Percentiles rank a stretch among this genome's conserved stretches.
Evolutionary conservation across 2,797 vertebrate genomes (phyloP).

Genomic region (Acropternis orthonyx): DNA sequence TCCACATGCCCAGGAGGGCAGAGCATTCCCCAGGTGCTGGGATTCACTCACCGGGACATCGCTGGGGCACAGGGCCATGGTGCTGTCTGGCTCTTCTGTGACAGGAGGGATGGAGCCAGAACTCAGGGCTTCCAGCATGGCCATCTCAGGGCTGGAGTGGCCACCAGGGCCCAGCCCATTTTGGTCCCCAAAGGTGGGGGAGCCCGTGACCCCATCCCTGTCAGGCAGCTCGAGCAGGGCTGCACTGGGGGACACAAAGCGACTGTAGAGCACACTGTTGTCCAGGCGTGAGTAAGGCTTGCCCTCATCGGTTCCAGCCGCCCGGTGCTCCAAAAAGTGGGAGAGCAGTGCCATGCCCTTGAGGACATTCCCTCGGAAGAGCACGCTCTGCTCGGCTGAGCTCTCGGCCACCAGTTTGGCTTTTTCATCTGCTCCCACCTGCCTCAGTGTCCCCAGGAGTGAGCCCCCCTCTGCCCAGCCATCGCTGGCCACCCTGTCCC

Average conservation of each 20-base stretch:
- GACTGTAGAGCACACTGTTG: constrained; percentile 85
- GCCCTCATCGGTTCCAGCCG: background rate
- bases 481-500: background rate
- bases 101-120: background rate
- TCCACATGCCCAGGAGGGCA: fast-evolving
- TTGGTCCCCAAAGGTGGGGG: background rate
- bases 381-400: constrained; percentile 31
- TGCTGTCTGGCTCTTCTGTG: background rate
- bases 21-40: fast-evolving
- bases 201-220: background rate
- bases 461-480: constrained; percentile 13
- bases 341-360: constrained; percentile 66
- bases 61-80: fast-evolving
- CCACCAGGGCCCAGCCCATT: constrained; percentile 26
- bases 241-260: constrained; percentile 38
- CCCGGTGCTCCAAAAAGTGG: constrained; percentile 61
- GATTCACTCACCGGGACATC: background rate
- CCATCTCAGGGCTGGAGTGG: constrained; percentile 37
- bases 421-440: constrained; percentile 15
- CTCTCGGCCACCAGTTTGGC: background rate
- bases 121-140: background rate
- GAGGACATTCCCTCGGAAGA: constrained; percentile 58
- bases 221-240: background rate
- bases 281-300: constrained; percentile 83
- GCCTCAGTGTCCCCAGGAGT: constrained; percentile 79